Percentiles rank a stretch among this genome's conserved stretches.
phyloP scores from a whole-genome alignment of 2,113 vertebrate species.

The Tylochromis polylepis region DNA sequence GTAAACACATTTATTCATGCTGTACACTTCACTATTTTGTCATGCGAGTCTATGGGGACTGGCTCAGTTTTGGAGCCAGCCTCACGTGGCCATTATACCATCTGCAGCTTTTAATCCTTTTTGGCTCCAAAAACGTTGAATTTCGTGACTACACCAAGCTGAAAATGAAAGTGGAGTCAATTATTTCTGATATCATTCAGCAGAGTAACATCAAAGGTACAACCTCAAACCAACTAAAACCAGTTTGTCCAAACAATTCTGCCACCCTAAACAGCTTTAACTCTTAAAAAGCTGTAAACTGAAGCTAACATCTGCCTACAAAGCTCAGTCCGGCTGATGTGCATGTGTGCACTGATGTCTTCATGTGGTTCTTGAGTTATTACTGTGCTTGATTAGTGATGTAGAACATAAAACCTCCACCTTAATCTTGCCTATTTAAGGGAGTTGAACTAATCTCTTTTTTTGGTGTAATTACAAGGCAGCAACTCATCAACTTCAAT shows the following conservation, averaged over 20 bases:
- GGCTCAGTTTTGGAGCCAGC: neutral
- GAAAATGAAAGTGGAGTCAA: neutral
- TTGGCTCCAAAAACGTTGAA: neutral
- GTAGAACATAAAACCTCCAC: neutral
- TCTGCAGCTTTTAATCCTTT: neutral
- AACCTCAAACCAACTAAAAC: neutral
- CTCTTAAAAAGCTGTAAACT: neutral
- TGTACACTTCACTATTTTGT: neutral
- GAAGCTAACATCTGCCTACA: neutral
- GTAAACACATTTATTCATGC: neutral
- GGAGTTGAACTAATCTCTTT: neutral
- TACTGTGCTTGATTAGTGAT: neutral
- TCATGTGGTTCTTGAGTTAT: conserved; percentile 1
- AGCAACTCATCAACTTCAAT: neutral
- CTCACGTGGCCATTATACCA: neutral
- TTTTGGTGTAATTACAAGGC: conserved; percentile 30
- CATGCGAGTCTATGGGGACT: neutral
- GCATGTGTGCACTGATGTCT: neutral
- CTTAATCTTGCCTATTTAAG: conserved; percentile 22
- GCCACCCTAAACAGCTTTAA: neutral
- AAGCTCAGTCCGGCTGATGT: neutral
- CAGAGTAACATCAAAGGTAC: neutral
- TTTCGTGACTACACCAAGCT: neutral
- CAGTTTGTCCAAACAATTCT: neutral
- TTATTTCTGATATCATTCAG: neutral